Percentiles rank a stretch among this genome's conserved stretches.
Evolutionary conservation across 2,113 vertebrate species (phyloP).

Genomic region (Hippocampus comes): DNA sequence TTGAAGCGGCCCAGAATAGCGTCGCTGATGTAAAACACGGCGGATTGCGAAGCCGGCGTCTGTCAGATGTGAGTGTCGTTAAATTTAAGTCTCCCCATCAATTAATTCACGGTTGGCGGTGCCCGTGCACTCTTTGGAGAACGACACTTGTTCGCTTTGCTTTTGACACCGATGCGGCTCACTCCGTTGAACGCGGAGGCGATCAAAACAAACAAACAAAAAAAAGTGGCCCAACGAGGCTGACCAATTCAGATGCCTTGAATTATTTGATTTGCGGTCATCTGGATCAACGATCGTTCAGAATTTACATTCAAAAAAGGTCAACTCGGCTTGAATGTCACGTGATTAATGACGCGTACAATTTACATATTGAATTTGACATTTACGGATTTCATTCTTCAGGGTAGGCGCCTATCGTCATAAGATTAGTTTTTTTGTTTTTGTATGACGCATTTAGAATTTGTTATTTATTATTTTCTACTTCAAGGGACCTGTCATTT

Average conservation of each 20-base stretch:
- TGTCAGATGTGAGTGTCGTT: constrained; percentile 29
- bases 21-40: constrained; percentile 12
- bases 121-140: constrained; percentile 2
- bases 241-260: too few species aligned
- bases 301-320: too few species aligned
- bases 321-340: too few species aligned
- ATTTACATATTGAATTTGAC: too few species aligned
- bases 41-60: constrained; percentile 11
- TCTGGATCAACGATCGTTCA: too few species aligned
- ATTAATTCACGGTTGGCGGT: constrained; percentile 17
- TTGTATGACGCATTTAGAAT: too few species aligned
- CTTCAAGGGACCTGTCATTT: not conserved
- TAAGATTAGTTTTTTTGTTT: too few species aligned
- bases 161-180: not conserved
- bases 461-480: too few species aligned
- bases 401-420: too few species aligned
- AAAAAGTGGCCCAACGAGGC: not conserved
- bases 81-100: constrained; percentile 26
- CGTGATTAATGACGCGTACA: too few species aligned
- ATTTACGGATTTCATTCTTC: too few species aligned
- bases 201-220: not conserved
- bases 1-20: constrained; percentile 38
- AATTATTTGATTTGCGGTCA: too few species aligned
- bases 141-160: not conserved
- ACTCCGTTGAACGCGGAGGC: not conserved